phyloP scores from a whole-genome alignment of 2,797 vertebrate genomes.

The Lithobates pipiens region DNA sequence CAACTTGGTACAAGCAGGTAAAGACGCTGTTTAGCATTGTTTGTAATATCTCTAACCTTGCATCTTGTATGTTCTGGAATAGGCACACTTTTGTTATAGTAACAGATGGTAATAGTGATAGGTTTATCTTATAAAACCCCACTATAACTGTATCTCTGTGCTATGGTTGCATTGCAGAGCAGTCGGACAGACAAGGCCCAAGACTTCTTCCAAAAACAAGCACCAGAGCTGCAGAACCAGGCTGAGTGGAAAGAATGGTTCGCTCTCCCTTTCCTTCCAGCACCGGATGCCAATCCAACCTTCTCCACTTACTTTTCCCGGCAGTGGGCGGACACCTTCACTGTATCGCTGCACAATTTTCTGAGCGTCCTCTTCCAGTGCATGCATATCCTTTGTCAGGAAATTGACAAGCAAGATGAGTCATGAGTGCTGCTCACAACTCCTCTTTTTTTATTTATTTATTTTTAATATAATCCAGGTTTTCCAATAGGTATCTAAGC shows the following conservation, averaged over 20 bases:
- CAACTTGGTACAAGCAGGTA: no score
- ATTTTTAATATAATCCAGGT: no score
- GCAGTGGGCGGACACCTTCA: slow-evolving; percentile 96
- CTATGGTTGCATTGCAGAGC: slow-evolving; percentile 73
- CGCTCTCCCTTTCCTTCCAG: slow-evolving; percentile 87
- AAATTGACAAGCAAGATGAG: neutral
- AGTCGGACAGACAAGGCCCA: slow-evolving; percentile 89
- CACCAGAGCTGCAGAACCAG: slow-evolving; percentile 90
- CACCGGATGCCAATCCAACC: slow-evolving; percentile 88
- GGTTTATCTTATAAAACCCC: no score
- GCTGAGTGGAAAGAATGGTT: slow-evolving; percentile 97
- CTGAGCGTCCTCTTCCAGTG: slow-evolving; percentile 96
- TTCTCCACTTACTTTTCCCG: slow-evolving; percentile 94
- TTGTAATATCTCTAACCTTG: no score
- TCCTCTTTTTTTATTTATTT: no score
- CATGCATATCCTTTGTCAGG: slow-evolving; percentile 93
- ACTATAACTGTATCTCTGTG: no score
- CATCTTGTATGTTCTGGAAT: no score
- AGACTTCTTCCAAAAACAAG: slow-evolving; percentile 94
- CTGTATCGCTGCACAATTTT: slow-evolving; percentile 97
- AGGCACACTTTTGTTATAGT: neutral
- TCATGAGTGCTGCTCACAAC: no score
- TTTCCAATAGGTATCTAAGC: no score
- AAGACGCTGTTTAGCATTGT: no score
- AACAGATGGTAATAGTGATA: neutral